Evolutionary conservation across 2,888 invertebrate genomes (phyloP).

Genomic region (Eupeodes latifasciatus): DNA sequence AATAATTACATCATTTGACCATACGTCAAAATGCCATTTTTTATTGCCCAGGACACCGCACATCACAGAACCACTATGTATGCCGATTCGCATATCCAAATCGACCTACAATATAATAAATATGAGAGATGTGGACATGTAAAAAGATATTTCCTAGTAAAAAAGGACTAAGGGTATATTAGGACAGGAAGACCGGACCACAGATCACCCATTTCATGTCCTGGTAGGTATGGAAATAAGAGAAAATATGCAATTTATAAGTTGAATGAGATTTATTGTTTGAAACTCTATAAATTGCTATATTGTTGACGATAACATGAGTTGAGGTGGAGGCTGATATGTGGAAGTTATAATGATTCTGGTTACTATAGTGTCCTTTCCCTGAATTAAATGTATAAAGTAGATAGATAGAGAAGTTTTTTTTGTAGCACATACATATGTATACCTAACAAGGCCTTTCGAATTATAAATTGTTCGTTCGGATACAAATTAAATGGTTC

Average conservation of each 20-base stretch:
- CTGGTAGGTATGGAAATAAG: slow-evolving; percentile 20
- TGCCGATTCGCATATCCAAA: slow-evolving; percentile 98
- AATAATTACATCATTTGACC: slow-evolving; percentile 97
- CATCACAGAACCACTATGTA: slow-evolving; percentile 97
- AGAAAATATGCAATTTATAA: slow-evolving; percentile 60
- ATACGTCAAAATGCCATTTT: slow-evolving; percentile 97
- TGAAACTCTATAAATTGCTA: slow-evolving; percentile 13
- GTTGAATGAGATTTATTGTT: slow-evolving; percentile 58
- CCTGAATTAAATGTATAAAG: neutral
- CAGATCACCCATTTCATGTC: neutral
- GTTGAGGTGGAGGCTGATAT: neutral
- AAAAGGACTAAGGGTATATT: too few relatives aligned
- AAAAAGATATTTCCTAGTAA: neutral
- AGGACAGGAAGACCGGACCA: too few relatives aligned
- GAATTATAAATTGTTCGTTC: neutral
- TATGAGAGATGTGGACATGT: neutral
- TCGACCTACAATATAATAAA: slow-evolving; percentile 88
- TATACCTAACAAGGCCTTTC: neutral
- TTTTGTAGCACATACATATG: neutral
- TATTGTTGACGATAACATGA: neutral
- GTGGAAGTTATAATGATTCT: neutral
- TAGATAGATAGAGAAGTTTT: neutral
- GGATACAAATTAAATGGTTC: neutral
- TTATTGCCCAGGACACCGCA: slow-evolving; percentile 97
- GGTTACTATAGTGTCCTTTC: neutral